Base-by-base conservation (phyloP, 2,888 invertebrate species). In the Osmoderma eremita region DNA sequence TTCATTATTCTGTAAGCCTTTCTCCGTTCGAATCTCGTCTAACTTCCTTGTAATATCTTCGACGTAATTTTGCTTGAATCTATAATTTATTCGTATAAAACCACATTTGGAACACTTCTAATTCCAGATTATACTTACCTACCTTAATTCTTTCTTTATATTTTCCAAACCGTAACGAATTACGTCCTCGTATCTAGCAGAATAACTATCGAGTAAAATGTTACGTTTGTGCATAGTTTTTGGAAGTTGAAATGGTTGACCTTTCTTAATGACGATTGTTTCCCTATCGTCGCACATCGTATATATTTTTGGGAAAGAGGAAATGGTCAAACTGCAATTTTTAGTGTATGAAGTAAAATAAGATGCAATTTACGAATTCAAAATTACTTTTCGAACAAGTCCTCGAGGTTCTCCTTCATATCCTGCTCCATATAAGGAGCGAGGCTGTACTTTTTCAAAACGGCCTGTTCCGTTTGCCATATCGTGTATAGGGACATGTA, bases 401-500 rank as follows among this genome's bases (percentile, higher is more conserved):
- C 30, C 42, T 68, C 65, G 6, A 71, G 41, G 8, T 50, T 69
- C 2, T 63, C 49, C 17, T 68, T 68, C 36, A 70, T 58, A 10
- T 20, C 53, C 8, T 49, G 45, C 8, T 66, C 66, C 17, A 70
- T 45, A 17, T 63, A 68, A 0, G 71, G 67, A 3, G 18, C 42
- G 15, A 69, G 42, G 30, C 69, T 41, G 8, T 49, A 38, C 8
- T 53, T 38, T 30, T 30, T 38, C 4, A 53, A 41, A 2, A 24
- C 17, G n/a, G 15, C 39, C 10, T 65, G 24, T 17, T 69, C 51
- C 10, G 58, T 30, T 15, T 58, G 50, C 24, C 54, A 63, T 15
- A 68, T 17, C n/a, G 67, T 69, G 50, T 66, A 66, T 18, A 71
- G 15, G 13, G 71, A 71, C 67, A 71, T 64, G 50, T 71, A 71